Evolutionary conservation across 2,113 vertebrate species (phyloP), one percentile per base, ranked within the genome.

Genomic region (Cavia porcellus): DNA sequence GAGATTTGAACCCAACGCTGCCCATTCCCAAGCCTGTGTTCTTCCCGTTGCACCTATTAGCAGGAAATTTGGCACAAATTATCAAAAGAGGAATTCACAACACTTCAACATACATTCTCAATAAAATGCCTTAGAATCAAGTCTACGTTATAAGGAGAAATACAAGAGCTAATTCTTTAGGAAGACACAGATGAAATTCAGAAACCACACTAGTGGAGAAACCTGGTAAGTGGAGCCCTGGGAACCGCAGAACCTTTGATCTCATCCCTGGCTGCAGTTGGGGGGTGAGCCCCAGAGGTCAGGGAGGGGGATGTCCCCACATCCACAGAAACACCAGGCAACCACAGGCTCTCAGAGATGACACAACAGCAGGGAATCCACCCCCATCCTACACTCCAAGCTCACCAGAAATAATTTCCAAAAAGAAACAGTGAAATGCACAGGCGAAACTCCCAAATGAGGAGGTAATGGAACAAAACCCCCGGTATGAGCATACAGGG

Each of bases 321-420:
- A 7, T 79, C 45, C 42, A 25, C 35, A 91, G 96, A 86, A 96
- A 92, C 74, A 72, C 8, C 35, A 19, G 50, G 28, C 38, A 81
- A 82, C 89, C 92, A 90, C 38, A 8, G 86, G 5, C 25, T 59
- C 57, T 93, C 42, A 7, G 72, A 17, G 28, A 92, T 95, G 90
- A 96, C 80, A 93, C 6, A 55, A 13, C 11, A n/a, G 64, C 70
- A 82, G 72, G 74, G 55, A 97, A 92, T 94, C 62, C 57, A 95
- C 81, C 92, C 89, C 30, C 74, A 20, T 45, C 57, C 50, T 55
- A 32, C 45, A n/a, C 64, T 77, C 70, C 59, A 88, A 86, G 45
- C 12, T 70, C 52, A 77, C 28, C 47, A 24, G 72, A 94, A 89
- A 91, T 72, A 74, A 62, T 83, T 79, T 50, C 20, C 72, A 74